A percentile compares a stretch with the other conserved stretches of the same genome.
Conservation (phyloP, 2,797 vertebrate species). For the Danio choprae region DNA sequence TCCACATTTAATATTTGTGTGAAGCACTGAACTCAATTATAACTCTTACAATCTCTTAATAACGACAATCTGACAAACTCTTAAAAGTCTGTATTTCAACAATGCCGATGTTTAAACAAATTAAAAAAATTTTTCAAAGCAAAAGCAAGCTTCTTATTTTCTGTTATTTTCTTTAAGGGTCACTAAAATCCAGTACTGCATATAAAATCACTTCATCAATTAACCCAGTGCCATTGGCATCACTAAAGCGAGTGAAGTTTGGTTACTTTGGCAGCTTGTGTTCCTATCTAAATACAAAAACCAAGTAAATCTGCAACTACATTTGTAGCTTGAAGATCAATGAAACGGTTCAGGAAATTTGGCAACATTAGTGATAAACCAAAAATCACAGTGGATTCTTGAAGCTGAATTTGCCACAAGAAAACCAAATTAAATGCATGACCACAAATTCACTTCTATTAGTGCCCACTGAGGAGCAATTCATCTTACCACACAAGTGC, state of each 20-base stretch:
- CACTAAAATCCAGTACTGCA: not conserved
- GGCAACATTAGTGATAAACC: not conserved
- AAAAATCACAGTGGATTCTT: constrained; percentile 1
- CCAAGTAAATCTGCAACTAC: not conserved
- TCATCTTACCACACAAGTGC: constrained; percentile 11
- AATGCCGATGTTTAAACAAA: constrained; percentile 1
- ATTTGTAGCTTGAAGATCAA: not conserved
- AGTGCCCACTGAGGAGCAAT: constrained; percentile 5
- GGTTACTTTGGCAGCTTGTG: not conserved
- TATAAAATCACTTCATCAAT: constrained; percentile 8
- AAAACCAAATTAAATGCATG: constrained; percentile 16
- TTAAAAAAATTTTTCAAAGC: not conserved
- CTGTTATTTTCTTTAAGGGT: not conserved
- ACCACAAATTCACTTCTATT: constrained; percentile 21
- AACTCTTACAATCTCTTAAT: not conserved
- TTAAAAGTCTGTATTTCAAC: not conserved
- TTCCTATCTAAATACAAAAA: not conserved
- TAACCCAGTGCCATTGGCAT: not conserved
- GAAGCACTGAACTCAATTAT: constrained; percentile 2
- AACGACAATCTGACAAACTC: too few species aligned
- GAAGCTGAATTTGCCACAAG: not conserved
- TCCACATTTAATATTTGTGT: constrained; percentile 3
- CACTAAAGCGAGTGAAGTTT: constrained; percentile 13
- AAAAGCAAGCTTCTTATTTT: not conserved
- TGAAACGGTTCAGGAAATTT: not conserved